These are phyloP conservation scores for Sympetrum striolatum DNA, from an alignment of 2,888 invertebrate genomes.

Conservation along the genomic window DNA sequence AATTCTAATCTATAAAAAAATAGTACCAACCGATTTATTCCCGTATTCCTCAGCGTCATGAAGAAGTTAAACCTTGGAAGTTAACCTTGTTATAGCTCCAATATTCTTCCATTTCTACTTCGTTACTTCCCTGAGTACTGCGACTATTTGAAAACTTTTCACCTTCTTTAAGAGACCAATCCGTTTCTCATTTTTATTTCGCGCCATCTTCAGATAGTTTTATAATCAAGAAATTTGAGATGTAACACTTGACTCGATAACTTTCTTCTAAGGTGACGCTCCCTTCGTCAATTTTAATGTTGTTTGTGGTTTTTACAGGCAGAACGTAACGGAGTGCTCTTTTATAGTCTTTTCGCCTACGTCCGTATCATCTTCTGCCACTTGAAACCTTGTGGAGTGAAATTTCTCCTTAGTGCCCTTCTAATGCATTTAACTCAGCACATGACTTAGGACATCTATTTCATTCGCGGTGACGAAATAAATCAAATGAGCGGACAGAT, in stretches of 20 bases:
- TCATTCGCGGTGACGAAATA: too few relatives aligned
- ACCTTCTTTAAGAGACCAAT: not conserved
- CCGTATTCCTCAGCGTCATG: too few relatives aligned
- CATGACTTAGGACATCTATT: too few relatives aligned
- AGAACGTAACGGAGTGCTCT: not conserved
- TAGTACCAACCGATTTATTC: too few relatives aligned
- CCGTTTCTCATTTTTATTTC: not conserved
- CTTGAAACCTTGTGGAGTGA: not conserved
- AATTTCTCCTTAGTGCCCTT: too few relatives aligned
- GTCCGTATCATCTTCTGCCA: not conserved
- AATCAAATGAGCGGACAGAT: too few relatives aligned
- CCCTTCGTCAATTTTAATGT: not conserved
- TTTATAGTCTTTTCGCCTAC: not conserved
- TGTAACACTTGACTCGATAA: not conserved
- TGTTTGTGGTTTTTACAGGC: not conserved
- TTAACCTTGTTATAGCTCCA: too few relatives aligned
- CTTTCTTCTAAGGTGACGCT: not conserved
- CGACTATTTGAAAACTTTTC: not conserved
- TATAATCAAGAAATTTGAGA: not conserved
- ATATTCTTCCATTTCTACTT: too few relatives aligned
- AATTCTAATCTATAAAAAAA: too few relatives aligned
- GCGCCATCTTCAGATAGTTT: not conserved
- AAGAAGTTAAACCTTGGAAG: too few relatives aligned
- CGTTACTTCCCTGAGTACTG: too few relatives aligned
- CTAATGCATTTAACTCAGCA: too few relatives aligned